Evolutionary conservation across 2,888 invertebrate species (phyloP).

Genomic region (Noctua janthina): DNA sequence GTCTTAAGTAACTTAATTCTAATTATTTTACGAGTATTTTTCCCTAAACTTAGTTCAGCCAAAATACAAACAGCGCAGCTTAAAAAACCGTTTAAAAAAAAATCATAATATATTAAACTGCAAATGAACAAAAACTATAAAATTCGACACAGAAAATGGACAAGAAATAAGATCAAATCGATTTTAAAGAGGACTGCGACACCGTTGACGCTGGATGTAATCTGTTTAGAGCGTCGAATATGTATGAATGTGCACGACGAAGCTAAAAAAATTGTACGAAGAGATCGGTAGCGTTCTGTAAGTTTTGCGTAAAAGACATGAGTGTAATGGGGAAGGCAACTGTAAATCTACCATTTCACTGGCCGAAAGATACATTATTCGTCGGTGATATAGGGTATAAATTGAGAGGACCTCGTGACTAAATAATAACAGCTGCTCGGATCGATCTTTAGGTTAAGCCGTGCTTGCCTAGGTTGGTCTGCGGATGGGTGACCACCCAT

Average conservation of each 20-base stretch:
- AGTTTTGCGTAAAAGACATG: neutral
- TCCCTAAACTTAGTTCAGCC: too few relatives aligned
- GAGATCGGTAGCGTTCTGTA: neutral
- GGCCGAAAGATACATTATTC: too few relatives aligned
- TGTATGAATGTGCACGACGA: neutral
- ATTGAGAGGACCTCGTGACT: too few relatives aligned
- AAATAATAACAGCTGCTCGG: too few relatives aligned
- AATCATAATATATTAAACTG: neutral
- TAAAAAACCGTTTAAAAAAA: neutral
- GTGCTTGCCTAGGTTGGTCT: too few relatives aligned
- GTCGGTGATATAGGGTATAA: too few relatives aligned
- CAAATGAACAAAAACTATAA: slow-evolving; percentile 1
- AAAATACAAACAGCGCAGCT: too few relatives aligned
- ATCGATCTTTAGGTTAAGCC: too few relatives aligned
- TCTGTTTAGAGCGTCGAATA: neutral
- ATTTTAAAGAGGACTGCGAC: slow-evolving; percentile 8
- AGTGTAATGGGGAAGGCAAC: neutral
- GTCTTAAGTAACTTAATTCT: too few relatives aligned
- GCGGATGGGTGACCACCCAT: too few relatives aligned
- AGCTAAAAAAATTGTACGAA: neutral
- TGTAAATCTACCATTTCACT: too few relatives aligned
- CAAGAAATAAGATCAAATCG: neutral
- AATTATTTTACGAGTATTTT: neutral
- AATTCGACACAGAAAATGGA: neutral
- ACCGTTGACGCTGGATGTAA: slow-evolving; percentile 4